phyloP scores from a whole-genome alignment of 2,113 vertebrate genomes.

The Microcebus griseorufus region DNA sequence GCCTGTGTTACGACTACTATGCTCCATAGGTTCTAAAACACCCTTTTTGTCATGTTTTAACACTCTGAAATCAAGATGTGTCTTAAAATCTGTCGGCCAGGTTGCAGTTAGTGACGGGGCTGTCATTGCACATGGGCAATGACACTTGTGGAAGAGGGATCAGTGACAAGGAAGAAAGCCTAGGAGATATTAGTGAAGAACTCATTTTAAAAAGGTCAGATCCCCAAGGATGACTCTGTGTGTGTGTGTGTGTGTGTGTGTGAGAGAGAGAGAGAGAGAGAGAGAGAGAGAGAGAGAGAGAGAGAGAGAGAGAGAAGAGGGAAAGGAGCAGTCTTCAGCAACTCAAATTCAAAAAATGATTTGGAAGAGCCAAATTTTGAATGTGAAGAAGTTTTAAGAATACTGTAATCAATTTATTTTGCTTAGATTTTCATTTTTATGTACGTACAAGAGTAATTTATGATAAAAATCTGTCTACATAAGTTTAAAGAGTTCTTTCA shows the following conservation, averaged over 20 bases:
- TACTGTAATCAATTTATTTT: constrained; percentile 23
- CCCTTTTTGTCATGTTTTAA: constrained; percentile 20
- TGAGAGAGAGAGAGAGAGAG: neutral
- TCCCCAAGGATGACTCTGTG: neutral
- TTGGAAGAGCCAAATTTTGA: neutral
- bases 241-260: neutral
- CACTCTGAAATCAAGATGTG: constrained; percentile 15
- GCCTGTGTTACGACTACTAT: constrained; percentile 39
- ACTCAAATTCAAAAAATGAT: neutral
- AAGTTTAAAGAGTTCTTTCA: constrained; percentile 58
- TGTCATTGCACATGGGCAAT: neutral
- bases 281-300: neutral
- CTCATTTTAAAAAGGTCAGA: neutral
- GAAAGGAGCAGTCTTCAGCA: neutral
- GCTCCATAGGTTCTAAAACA: neutral
- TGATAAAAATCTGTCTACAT: constrained; percentile 41
- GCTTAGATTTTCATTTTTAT: constrained; percentile 8
- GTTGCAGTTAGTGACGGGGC: neutral
- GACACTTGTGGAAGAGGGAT: neutral
- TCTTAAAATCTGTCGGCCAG: neutral
- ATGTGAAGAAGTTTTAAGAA: constrained; percentile 23
- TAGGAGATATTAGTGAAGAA: neutral
- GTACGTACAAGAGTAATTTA: neutral
- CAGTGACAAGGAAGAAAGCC: neutral
- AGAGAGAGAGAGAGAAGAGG: neutral